Base-by-base conservation (phyloP, 1,140 invertebrate species). In the Pseudomyrmex cubaensis region DNA sequence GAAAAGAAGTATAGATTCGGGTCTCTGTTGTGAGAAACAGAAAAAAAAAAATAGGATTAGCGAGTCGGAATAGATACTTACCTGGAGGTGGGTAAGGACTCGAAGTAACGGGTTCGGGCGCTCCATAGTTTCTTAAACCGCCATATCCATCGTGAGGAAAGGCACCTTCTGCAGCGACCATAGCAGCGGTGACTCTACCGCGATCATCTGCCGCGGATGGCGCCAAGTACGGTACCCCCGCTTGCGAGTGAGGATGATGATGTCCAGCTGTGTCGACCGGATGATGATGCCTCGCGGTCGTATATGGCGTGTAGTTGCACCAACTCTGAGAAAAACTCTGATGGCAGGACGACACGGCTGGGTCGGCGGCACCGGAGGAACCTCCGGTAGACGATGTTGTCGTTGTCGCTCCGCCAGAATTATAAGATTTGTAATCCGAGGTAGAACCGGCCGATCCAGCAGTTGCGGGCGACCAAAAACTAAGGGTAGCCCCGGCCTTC, bases 1-100 rank as follows among this genome's bases (percentile, higher is more conserved):
- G 52, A 12, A 22, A 50, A 15, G 2, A 17, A 12, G n/a, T 1
- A 54, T 4, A 44, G n/a, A 35, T 66, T 22, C 1, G 2, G 8
- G 12, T 48, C 25, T 8, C 15, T 35, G n/a, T 48, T 59, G 63
- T 44, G 22, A 54, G n/a, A 1, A 7, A 2, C 3, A 25, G 25
- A 0, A 20, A 22, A 13, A 50, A 85, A 25, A 48, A 10, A 0
- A 46, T 35, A 0, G 54, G 35, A 15, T n/a, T 12, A 52, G 0
- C 25, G 70, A 83, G 56, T 73, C 74, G 84, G 87, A 91, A 84
- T 92, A 77, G 90, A 93, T 93, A 93, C 95, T 94, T 96, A 95
- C 97, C 97, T 96, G 97, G 96, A 92, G 97, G 96, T 89, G 97
- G 96, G 89, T 97, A 98, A 1, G 97, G 97, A 83, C 96, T 97